These are phyloP conservation scores for Andrena bucephala DNA, from an alignment of 2,888 invertebrate genomes.

Conservation along the genomic window DNA sequence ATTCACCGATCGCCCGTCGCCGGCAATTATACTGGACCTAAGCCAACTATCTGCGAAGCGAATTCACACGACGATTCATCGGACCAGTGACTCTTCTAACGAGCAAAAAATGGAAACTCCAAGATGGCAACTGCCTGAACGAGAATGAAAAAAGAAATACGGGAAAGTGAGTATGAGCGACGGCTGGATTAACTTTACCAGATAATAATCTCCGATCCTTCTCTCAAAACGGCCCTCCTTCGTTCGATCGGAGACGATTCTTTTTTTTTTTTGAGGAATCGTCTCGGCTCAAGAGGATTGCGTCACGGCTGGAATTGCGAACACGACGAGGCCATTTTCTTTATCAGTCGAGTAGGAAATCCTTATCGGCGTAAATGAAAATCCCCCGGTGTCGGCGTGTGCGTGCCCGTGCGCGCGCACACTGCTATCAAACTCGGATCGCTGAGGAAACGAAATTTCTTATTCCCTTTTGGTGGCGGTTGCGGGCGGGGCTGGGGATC, in stretches of 20 bases:
- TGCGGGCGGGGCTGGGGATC: not conserved
- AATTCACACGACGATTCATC: too few species aligned
- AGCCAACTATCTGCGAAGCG: too few species aligned
- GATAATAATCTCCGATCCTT: not conserved
- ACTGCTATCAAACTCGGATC: constrained; percentile 19
- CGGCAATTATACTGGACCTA: too few species aligned
- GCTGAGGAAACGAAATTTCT: constrained; percentile 23
- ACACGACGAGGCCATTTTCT: constrained; percentile 69
- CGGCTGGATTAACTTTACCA: too few species aligned
- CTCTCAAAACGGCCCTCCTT: not conserved
- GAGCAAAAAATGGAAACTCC: too few species aligned
- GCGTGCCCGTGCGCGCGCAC: constrained; percentile 13
- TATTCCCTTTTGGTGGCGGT: not conserved
- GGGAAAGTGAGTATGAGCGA: too few species aligned
- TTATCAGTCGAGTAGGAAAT: constrained; percentile 73
- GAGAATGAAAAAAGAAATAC: too few species aligned
- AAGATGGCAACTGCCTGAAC: too few species aligned
- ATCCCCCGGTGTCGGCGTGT: constrained; percentile 42
- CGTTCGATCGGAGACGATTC: not conserved
- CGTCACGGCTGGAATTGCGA: constrained; percentile 76
- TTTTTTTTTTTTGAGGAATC: not conserved
- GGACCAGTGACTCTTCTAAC: too few species aligned
- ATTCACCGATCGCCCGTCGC: too few species aligned
- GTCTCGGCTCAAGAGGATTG: constrained; percentile 50
- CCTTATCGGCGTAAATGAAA: constrained; percentile 75